These are phyloP conservation scores for Orthosia gracilis DNA, from an alignment of 2,888 invertebrate species.

Conservation along the genomic window DNA sequence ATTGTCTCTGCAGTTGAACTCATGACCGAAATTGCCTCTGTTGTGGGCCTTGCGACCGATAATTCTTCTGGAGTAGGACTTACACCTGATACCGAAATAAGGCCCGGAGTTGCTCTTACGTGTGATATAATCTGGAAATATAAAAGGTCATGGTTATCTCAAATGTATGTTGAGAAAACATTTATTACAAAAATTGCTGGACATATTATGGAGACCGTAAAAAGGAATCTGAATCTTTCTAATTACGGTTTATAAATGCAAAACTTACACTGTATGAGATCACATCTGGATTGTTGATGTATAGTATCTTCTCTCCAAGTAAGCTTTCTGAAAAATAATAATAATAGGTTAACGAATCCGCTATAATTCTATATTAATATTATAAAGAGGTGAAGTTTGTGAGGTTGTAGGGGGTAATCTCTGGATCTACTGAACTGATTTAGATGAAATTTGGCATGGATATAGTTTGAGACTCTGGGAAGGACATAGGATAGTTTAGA, in stretches of 20 bases:
- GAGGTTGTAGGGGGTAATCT: no score
- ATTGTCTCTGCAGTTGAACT: conserved; percentile 66
- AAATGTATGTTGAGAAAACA: not conserved
- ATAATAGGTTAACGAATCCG: no score
- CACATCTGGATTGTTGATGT: conserved; percentile 79
- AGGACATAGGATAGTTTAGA: no score
- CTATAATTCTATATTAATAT: no score
- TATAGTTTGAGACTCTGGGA: no score
- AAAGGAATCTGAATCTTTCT: no score
- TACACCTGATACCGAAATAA: conserved; percentile 68
- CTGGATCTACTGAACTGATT: no score
- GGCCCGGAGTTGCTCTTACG: conserved; percentile 76
- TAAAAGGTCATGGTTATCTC: not conserved
- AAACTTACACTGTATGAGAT: conserved; percentile 79
- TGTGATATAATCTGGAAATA: conserved; percentile 80
- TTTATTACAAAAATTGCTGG: no score
- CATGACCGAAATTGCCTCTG: conserved; percentile 33
- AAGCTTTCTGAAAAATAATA: conserved; percentile 80
- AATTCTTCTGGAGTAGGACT: conserved; percentile 23
- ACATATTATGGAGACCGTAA: no score
- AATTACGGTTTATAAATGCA: no score
- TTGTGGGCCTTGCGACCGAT: conserved; percentile 58
- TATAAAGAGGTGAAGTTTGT: no score
- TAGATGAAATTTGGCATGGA: no score
- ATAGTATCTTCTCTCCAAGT: conserved; percentile 84